Base-by-base conservation (phyloP, 2,113 vertebrate genomes). In the Melanotaenia duboulayi region DNA sequence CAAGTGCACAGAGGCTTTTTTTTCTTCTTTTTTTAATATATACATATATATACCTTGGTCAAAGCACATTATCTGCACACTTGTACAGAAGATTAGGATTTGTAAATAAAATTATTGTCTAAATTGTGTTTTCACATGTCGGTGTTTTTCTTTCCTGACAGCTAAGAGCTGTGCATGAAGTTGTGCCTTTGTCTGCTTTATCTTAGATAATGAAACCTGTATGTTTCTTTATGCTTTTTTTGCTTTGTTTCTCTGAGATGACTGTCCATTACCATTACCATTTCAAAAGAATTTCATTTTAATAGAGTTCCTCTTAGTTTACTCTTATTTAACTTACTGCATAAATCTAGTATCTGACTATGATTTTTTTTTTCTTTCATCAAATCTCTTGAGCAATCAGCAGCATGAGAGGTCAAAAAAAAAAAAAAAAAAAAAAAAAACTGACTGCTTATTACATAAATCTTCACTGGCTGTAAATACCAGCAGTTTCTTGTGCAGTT, bases 81-180 rank as follows among this genome's bases (percentile, higher is more conserved):
- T 76, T 93, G 92, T 93, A 93, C 87, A 91, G 82, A 88, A 76
- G 72, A 84, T 78, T 87, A 89, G 91, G 90, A 78, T 89, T 91
- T 92, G 89, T 92, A 83, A 93, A 93, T 93, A 93, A 93, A 93
- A 86, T 78, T 62, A 87, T 85, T 85, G 82, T 92, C 80, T 89
- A 87, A 92, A 91, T 87, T 90, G 81, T 92, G 74, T 81, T 67
- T 76, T 86, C 78, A 83, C 60, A 90, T 91, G 84, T 89, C 82
- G 82, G 85, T 83, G 88, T 92, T 82, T 91, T 90, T 92, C 68
- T 93, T 92, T 89, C 78, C 77, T 13, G 65, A 81, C 68, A 61
- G 76, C 66, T 77, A 42, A 54, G 71, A 84, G 78, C 71, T 71
- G 66, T 82, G 83, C 80, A 80, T 78, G 78, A 62, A 79, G 64